A percentile compares a stretch with the other conserved stretches of the same genome.
Conservation (phyloP, 2,113 vertebrate genomes). For the Stomatorhinus ivindoensis region DNA sequence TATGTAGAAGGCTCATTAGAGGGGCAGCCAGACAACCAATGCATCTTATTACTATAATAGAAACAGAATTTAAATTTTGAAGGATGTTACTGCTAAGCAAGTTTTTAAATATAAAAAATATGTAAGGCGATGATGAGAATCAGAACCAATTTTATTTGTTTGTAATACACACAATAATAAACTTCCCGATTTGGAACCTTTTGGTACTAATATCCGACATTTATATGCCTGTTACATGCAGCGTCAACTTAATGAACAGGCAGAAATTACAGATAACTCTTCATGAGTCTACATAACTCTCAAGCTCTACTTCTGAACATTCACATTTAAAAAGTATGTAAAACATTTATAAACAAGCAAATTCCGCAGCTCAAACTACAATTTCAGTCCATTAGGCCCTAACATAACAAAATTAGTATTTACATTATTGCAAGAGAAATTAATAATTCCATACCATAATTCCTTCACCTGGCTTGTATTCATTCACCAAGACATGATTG, state of each 20-base stretch:
- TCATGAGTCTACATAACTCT: not conserved
- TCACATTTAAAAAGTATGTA: not conserved
- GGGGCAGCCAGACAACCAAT: not conserved
- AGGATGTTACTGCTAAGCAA: not conserved
- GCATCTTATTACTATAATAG: not conserved
- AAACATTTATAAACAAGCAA: not conserved
- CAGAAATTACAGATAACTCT: not conserved
- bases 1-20: not conserved
- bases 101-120: not conserved
- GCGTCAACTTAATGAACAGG: not conserved
- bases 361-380: not conserved
- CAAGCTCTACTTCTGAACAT: not conserved
- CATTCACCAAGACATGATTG: conserved; percentile 84
- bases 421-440: not conserved
- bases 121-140: not conserved
- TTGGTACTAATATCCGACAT: too few species aligned
- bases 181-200: not conserved
- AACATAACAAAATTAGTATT: not conserved
- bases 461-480: conserved; percentile 76
- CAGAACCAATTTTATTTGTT: not conserved
- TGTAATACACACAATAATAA: not conserved
- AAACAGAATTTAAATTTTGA: not conserved
- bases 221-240: not conserved
- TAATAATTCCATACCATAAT: conserved; percentile 66
- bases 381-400: not conserved